Conservation (phyloP, 1,140 invertebrate species). For the Proctacanthus coquilletti region DNA sequence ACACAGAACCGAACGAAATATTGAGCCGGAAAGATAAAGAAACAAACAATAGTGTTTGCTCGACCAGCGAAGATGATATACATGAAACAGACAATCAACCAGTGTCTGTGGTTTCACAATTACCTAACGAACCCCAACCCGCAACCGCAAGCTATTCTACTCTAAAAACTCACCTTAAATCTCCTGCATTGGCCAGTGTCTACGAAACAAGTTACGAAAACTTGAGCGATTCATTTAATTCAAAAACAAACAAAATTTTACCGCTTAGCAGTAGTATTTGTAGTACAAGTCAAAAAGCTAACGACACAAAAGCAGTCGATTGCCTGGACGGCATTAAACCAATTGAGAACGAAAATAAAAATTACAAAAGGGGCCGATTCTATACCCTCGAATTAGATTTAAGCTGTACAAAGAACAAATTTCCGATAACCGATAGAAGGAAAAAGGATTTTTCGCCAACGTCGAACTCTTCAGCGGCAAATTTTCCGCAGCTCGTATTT, state of each 20-base stretch:
- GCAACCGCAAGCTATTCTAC: too few species aligned
- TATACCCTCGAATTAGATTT: slow-evolving; percentile 25
- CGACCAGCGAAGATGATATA: too few species aligned
- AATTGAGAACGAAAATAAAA: slow-evolving; percentile 18
- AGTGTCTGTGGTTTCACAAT: too few species aligned
- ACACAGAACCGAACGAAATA: slow-evolving; percentile 31
- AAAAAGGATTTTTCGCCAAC: slow-evolving; percentile 2
- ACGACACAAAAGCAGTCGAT: too few species aligned
- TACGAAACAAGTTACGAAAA: slow-evolving; percentile 29
- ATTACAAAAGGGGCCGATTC: slow-evolving; percentile 19
- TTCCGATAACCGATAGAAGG: slow-evolving; percentile 27
- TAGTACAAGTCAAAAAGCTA: too few species aligned
- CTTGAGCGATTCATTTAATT: too few species aligned
- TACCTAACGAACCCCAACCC: too few species aligned
- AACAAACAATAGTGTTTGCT: background rate
- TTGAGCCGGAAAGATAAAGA: slow-evolving; percentile 13
- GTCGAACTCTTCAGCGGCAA: slow-evolving; percentile 1
- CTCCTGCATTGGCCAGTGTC: slow-evolving; percentile 24
- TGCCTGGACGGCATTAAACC: too few species aligned
- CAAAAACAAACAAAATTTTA: too few species aligned
- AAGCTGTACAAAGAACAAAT: slow-evolving; percentile 29
- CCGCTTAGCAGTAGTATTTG: too few species aligned
- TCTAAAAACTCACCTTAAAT: slow-evolving; percentile 17
- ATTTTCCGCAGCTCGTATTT: slow-evolving; percentile 8
- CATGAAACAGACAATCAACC: too few species aligned